Percentiles rank a stretch among this genome's conserved stretches.
Evolutionary conservation across 35 echinoderm and acorn worm species (phyloP).

Genomic region (Strongylocentrotus purpuratus): DNA sequence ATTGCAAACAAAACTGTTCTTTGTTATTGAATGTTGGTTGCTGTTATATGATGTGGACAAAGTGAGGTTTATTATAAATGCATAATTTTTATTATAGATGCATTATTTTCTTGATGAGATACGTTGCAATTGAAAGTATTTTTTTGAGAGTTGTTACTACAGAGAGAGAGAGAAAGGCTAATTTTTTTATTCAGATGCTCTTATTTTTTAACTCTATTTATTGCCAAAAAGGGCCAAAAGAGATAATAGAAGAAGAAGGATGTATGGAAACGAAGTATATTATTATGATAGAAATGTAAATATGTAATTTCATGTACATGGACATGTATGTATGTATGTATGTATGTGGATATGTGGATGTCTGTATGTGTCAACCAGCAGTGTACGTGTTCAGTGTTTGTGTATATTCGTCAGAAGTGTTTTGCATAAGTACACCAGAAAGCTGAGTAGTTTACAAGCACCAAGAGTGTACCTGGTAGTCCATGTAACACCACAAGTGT

Average conservation of each 20-base stretch:
- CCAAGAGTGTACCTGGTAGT: no score
- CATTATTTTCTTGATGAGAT: neutral
- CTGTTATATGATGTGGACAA: neutral
- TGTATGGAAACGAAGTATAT: neutral
- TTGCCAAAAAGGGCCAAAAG: neutral
- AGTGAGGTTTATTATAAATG: neutral
- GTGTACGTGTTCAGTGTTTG: neutral
- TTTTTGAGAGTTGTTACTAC: neutral
- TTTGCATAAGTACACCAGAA: neutral
- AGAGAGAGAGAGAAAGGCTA: constrained; percentile 26
- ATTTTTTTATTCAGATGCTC: constrained; percentile 28
- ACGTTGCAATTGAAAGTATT: neutral
- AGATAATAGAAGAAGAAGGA: neutral
- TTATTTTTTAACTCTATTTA: constrained; percentile 37
- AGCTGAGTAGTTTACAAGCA: neutral
- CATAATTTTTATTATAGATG: constrained; percentile 20
- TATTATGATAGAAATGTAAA: neutral
- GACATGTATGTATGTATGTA: neutral
- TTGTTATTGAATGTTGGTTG: neutral
- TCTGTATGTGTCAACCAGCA: neutral
- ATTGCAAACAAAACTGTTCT: neutral
- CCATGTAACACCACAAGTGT: no score
- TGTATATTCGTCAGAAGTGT: neutral
- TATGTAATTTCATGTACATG: neutral
- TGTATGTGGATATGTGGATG: neutral